phyloP scores from a whole-genome alignment of 2,797 vertebrate genomes.

The Crocodylus rhombifer region DNA sequence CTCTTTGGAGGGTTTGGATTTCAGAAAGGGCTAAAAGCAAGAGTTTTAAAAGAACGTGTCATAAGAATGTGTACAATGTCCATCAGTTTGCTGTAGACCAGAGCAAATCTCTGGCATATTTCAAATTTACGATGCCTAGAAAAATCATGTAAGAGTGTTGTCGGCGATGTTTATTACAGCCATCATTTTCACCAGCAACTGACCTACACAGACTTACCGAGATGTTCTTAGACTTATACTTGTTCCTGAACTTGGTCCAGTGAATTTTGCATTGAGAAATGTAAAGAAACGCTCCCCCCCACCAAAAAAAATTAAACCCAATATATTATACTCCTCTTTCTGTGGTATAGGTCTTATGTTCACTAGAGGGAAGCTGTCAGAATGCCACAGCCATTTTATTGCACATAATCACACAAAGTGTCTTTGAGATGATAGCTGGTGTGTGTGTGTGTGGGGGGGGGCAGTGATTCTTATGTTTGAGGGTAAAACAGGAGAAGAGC shows the following conservation, averaged over 20 bases:
- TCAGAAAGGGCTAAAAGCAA: not conserved
- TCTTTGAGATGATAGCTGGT: not conserved
- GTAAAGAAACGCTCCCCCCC: not conserved
- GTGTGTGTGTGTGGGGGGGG: no score
- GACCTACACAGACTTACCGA: not conserved
- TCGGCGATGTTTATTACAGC: not conserved
- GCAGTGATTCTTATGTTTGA: constrained; percentile 21
- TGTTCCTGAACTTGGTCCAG: not conserved
- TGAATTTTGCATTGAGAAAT: not conserved
- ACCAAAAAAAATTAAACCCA: not conserved
- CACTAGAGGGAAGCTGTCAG: not conserved
- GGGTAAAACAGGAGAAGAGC: constrained; percentile 39
- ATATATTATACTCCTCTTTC: not conserved
- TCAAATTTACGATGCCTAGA: not conserved
- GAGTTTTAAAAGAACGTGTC: not conserved
- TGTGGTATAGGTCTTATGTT: not conserved
- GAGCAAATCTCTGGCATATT: not conserved
- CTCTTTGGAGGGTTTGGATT: not conserved
- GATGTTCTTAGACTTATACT: not conserved
- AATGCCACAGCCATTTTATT: not conserved
- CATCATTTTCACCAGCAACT: not conserved
- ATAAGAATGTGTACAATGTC: no score
- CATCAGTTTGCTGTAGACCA: not conserved
- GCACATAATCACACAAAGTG: not conserved
- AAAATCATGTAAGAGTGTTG: not conserved